phyloP scores from a whole-genome alignment of 2,797 vertebrate species.

The Pipistrellus pipistrellus region DNA sequence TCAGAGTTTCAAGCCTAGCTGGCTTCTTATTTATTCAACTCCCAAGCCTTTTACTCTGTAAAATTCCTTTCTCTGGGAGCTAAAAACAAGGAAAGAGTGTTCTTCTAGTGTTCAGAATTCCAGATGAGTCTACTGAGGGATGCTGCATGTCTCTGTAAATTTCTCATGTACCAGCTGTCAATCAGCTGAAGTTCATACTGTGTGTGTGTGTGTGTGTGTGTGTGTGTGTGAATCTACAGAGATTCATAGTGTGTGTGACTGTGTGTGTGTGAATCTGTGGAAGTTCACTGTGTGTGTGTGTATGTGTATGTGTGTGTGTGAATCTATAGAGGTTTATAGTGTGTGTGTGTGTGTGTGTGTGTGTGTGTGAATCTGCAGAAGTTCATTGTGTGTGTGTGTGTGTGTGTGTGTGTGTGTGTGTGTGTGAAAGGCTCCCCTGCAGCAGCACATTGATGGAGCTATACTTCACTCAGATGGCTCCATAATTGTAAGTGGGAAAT shows the following conservation, averaged over 20 bases:
- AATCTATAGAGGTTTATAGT: no score
- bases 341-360: no score
- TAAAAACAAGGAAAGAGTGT: background rate
- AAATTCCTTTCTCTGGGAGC: background rate
- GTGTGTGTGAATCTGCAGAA: no score
- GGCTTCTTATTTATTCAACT: conserved; percentile 12
- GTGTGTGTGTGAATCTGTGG: no score
- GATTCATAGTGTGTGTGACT: background rate
- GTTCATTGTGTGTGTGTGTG: no score
- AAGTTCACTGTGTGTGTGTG: no score
- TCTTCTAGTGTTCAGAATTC: background rate
- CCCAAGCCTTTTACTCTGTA: background rate
- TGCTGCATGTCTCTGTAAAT: background rate
- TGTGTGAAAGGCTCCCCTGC: background rate
- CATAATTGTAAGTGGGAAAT: conserved; percentile 57
- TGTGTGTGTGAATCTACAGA: background rate
- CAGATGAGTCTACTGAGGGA: background rate
- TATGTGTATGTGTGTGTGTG: no score
- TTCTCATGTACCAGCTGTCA: background rate
- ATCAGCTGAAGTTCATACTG: background rate
- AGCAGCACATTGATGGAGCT: background rate
- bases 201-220: no score
- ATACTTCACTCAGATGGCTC: background rate
- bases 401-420: background rate
- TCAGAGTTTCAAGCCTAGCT: conserved; percentile 18